Evolutionary conservation across 2,888 invertebrate genomes (phyloP), one percentile per base, ranked within the genome.

Genomic region (Rutpela maculata): DNA sequence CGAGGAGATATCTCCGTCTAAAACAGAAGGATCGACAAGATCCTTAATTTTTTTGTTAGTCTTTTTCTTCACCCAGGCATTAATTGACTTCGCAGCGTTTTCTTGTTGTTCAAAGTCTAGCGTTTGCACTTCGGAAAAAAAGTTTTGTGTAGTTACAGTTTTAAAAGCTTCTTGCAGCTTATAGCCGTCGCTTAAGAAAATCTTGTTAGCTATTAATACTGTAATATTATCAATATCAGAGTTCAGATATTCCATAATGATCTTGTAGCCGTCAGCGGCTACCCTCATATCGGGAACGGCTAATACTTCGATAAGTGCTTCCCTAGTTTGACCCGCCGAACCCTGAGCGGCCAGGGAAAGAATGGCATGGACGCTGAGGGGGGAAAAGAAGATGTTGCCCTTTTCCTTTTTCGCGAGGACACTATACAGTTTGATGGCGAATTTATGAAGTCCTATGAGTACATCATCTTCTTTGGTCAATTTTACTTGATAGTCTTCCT

Each of bases 41-140:
- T 97, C 91, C 82, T 93, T 93, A 73, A 98, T 98, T 88, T 94
- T 96, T 7, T 94, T 90, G 73, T 95, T 93, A 0, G 98, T 98
- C 85, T 95, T 92, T 7, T 92, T 88, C 85, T 94, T 93, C 59
- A 94, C 96, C 96, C 97, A 97, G 50, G 88, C 83, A 87, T 98
- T 98, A 65, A 99, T 97, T 0, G 86, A 88, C 3, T 88, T 79
- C 0, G 93, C 91, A 0, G 93, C 91, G 22, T 87, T 88, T 0
- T 84, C 85, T 0, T 91, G 88, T 1, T 91, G 88, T 22, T 92
- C 82, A 0, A 97, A 96, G 85, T 95, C 88, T 0, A 95, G 79
- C 65, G 90, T 90, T 84, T 94, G 91, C 7, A 93, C 91, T 35
- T 91, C 92, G 0, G 95, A 92, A 60, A 91, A 90, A 86, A 95